Conservation (phyloP, 2,797 vertebrate species). For the Psittacula echo region DNA sequence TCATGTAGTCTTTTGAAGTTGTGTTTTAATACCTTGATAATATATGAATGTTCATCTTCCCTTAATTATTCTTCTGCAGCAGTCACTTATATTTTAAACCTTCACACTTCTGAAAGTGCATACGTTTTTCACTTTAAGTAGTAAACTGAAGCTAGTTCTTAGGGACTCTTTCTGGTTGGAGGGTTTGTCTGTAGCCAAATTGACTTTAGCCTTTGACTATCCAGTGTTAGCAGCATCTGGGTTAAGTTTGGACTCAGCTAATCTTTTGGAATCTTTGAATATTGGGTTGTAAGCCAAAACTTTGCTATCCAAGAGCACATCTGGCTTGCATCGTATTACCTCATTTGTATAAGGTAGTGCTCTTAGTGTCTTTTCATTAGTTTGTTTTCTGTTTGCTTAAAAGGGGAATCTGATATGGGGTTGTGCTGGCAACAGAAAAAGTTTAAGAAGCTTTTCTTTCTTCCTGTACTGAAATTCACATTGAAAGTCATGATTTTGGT, state of each 20-base stretch:
- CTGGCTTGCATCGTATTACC: conserved; percentile 30
- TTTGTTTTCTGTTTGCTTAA: conserved; percentile 32
- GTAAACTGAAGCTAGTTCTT: background rate
- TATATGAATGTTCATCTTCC: background rate
- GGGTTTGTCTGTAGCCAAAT: background rate
- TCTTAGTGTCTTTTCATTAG: background rate
- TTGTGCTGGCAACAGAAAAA: background rate
- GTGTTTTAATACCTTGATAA: background rate
- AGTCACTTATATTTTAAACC: background rate
- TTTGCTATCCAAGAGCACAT: conserved; percentile 25
- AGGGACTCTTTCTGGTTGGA: background rate
- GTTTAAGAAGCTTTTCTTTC: background rate
- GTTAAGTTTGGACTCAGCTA: background rate
- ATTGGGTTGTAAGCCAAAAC: background rate
- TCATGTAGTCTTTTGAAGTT: background rate
- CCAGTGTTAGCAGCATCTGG: background rate
- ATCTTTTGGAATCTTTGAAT: conserved; percentile 19
- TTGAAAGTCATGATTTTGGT: background rate
- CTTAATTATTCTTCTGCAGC: background rate
- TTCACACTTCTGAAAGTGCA: background rate
- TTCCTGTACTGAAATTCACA: background rate
- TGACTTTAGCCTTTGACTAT: background rate
- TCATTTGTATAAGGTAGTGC: conserved; percentile 29
- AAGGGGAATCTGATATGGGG: background rate
- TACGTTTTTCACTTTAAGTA: background rate